Evolutionary conservation across 2,888 invertebrate species (phyloP).

Genomic region (Drosophila monieri): DNA sequence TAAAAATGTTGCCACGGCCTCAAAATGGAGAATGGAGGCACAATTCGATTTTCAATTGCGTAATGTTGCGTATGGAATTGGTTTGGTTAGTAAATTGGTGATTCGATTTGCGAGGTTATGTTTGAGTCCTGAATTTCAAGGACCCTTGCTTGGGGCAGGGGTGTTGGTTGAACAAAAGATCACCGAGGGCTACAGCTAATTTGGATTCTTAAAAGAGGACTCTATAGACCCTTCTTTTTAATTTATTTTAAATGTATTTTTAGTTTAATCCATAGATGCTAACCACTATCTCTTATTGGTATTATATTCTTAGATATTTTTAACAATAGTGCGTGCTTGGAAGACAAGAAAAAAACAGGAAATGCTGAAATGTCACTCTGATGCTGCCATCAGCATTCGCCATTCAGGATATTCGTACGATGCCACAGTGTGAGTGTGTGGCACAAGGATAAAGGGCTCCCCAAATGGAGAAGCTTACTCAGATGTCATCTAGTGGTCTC

Average conservation of each 20-base stretch:
- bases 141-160: conserved; percentile 18
- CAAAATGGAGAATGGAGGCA: conserved; percentile 49
- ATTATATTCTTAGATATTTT: background rate
- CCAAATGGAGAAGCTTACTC: conserved; percentile 45
- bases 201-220: background rate
- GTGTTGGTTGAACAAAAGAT: conserved; percentile 10
- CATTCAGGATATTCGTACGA: conserved; percentile 23
- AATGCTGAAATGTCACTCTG: conserved; percentile 61
- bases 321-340: conserved; percentile 10
- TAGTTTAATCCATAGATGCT: background rate
- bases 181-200: conserved; percentile 1
- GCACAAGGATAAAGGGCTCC: conserved; percentile 29
- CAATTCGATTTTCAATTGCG: conserved; percentile 76
- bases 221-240: background rate
- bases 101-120: conserved; percentile 67
- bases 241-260: background rate
- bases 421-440: conserved; percentile 10
- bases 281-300: background rate
- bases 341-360: conserved; percentile 58
- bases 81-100: conserved; percentile 42
- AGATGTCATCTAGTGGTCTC: conserved; percentile 46
- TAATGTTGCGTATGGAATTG: conserved; percentile 75
- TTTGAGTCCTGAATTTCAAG: conserved; percentile 15
- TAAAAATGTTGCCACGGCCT: conserved; percentile 43
- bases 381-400: conserved; percentile 60